Base-by-base conservation (phyloP, 1,140 invertebrate genomes). In the Psix sp. region DNA sequence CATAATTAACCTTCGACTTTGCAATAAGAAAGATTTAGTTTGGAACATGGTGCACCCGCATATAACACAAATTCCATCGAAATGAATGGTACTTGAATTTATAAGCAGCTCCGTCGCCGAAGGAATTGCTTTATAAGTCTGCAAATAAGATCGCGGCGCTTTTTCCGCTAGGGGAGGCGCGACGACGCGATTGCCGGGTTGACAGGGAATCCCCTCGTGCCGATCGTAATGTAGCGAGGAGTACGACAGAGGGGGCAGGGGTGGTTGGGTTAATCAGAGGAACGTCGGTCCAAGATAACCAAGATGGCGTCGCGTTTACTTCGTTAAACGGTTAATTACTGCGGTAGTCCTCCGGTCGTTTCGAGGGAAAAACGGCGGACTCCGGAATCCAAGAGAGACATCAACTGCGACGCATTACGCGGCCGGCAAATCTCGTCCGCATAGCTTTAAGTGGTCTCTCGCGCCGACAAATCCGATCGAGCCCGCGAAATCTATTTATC, bases 321-420 rank as follows among this genome's bases (percentile, higher is more conserved):
- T 86, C 85, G 84, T 87, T 87, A 87, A 85, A 82, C 80, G 83
- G 83, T 86, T 87, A 87, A 87, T 87, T 87, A 87, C 83, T 84
- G 77, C 77, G 76, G 67, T 77, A 84, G 83, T 83, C 76, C 75
- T 40, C 65, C 74, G 75, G 74, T 80, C 76, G 75, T 75, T 67
- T 65, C 62, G 67, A 49, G 57, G 57, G 77, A 74, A 79, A 78
- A 77, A 77, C 76, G 83, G 79, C 76, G 77, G 78, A 80, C 77
- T 78, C 21, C 66, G 74, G 73, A 78, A 78, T 78, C 76, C 76
- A 73, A 77, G 66, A 76, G 78, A 81, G 78, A 78, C 68, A 77
- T 77, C 67, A 72, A 77, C 49, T 62, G 56, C 40, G 51, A 63
- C 57, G 72, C 49, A 77, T 72, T 74, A 74, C 59, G 52, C 29